phyloP scores from a whole-genome alignment of 1,140 invertebrate genomes.

The Macrotrachela quadricornifera region DNA sequence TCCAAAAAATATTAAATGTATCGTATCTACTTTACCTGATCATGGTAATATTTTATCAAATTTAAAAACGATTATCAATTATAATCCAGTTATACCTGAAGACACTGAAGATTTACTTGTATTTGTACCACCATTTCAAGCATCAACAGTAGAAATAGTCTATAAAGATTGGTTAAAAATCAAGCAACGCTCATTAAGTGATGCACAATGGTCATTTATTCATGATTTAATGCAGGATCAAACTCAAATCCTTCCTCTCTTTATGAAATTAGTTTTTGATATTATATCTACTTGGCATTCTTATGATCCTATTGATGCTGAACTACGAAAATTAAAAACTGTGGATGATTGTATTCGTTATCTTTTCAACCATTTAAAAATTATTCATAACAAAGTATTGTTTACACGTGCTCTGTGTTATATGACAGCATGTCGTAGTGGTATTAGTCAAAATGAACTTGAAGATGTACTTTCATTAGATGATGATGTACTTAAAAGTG shows the following conservation, averaged over 20 bases:
- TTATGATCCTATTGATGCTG: not conserved
- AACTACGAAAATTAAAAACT: not conserved
- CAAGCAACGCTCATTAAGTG: conserved; percentile 12
- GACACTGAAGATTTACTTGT: conserved; percentile 12
- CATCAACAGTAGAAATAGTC: conserved; percentile 13
- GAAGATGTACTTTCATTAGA: conserved; percentile 22
- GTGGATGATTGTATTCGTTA: not conserved
- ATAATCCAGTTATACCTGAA: too few species aligned
- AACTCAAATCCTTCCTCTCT: conserved; percentile 32
- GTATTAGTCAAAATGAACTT: conserved; percentile 20
- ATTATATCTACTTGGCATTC: conserved; percentile 4
- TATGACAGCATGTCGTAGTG: conserved; percentile 16
- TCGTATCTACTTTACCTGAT: conserved; percentile 15
- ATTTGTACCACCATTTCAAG: conserved; percentile 12
- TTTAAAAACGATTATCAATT: conserved; percentile 12
- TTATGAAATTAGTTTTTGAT: conserved; percentile 5
- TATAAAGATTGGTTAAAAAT: conserved; percentile 15
- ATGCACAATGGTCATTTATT: conserved; percentile 54
- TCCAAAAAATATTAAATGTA: conserved; percentile 19
- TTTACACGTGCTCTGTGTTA: conserved; percentile 52
- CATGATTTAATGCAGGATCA: conserved; percentile 50
- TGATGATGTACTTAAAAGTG: conserved; percentile 21
- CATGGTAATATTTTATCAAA: conserved; percentile 12
- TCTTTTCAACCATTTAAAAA: conserved; percentile 13
- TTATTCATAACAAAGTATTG: conserved; percentile 14